A percentile compares a stretch with the other conserved stretches of the same genome.
phyloP scores from a whole-genome alignment of 2,113 vertebrate species.

The Dromaius novaehollandiae region DNA sequence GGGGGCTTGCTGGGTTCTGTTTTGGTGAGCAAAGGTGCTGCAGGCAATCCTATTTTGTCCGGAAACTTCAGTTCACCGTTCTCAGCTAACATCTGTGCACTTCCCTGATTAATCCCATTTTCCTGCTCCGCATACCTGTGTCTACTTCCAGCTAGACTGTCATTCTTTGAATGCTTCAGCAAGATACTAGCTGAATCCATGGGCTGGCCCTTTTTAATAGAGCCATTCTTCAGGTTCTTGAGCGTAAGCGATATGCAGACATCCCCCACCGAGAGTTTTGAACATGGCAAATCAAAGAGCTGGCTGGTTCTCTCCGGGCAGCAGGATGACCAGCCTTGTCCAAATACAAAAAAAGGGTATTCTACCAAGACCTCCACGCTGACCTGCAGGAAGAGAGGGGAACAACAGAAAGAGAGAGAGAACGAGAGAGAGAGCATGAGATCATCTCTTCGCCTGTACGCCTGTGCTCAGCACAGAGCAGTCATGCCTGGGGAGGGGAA shows the following conservation, averaged over 20 bases:
- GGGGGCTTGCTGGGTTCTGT: slow-evolving; percentile 82
- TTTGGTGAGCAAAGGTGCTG: slow-evolving; percentile 79
- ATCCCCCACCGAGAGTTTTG: slow-evolving; percentile 95
- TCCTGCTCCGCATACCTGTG: slow-evolving; percentile 88
- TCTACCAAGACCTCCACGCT: slow-evolving; percentile 97
- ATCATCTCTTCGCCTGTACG: neutral
- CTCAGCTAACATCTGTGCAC: slow-evolving; percentile 81
- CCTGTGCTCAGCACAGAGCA: rapidly evolving
- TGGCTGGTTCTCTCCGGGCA: slow-evolving; percentile 95
- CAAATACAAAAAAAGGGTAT: slow-evolving; percentile 99
- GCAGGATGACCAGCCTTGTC: slow-evolving; percentile 99
- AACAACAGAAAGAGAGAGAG: slow-evolving; percentile 18
- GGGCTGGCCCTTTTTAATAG: slow-evolving; percentile 91
- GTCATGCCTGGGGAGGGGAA: neutral
- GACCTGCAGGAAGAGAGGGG: slow-evolving; percentile 81
- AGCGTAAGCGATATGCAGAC: slow-evolving; percentile 99
- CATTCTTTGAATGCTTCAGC: slow-evolving; percentile 86
- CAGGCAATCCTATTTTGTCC: slow-evolving; percentile 81
- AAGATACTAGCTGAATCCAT: slow-evolving; percentile 83
- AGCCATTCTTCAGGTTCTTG: slow-evolving; percentile 96
- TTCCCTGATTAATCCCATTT: slow-evolving; percentile 89
- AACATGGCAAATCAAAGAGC: slow-evolving; percentile 95
- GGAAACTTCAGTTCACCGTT: slow-evolving; percentile 90
- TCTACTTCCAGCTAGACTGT: slow-evolving; percentile 76
- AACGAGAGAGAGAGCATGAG: slow-evolving; percentile 42